Conservation (phyloP, 2,888 invertebrate genomes). For the Pristionchus fissidentatus region DNA sequence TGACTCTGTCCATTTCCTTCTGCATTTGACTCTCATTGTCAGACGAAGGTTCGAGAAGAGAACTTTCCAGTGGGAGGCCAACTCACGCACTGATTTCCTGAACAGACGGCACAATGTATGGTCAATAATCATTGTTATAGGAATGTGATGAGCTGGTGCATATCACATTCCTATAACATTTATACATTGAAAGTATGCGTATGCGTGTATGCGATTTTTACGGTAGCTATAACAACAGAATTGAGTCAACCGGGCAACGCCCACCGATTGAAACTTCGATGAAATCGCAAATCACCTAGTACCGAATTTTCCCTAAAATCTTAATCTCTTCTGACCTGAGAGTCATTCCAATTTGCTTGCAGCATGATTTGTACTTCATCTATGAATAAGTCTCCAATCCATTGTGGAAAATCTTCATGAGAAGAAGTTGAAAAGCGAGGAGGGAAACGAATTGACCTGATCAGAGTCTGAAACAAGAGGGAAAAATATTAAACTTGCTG, state of each 20-base stretch:
- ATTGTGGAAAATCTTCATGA: slow-evolving; percentile 67
- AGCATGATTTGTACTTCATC: slow-evolving; percentile 64
- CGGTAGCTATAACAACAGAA: too few species aligned
- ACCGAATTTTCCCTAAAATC: neutral
- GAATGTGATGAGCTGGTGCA: too few species aligned
- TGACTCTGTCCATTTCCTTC: slow-evolving; percentile 70
- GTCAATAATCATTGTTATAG: too few species aligned
- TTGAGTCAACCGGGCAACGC: too few species aligned
- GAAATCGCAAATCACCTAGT: too few species aligned
- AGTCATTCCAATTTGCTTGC: slow-evolving; percentile 70
- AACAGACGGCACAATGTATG: neutral
- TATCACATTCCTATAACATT: too few species aligned
- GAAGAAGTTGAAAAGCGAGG: slow-evolving; percentile 66
- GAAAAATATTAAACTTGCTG: neutral
- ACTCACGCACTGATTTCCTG: slow-evolving; percentile 59
- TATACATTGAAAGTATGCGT: too few species aligned
- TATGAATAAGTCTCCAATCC: slow-evolving; percentile 68
- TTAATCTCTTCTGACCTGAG: slow-evolving; percentile 61
- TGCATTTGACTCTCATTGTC: slow-evolving; percentile 60
- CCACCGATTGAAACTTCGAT: too few species aligned
- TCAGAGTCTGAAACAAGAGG: slow-evolving; percentile 51
- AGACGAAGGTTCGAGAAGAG: slow-evolving; percentile 51
- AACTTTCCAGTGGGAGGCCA: slow-evolving; percentile 68
- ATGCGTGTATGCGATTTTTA: too few species aligned
- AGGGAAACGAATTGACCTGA: slow-evolving; percentile 66